phyloP scores from a whole-genome alignment of 2,888 invertebrate genomes.

The Tanytarsus gracilentus region DNA sequence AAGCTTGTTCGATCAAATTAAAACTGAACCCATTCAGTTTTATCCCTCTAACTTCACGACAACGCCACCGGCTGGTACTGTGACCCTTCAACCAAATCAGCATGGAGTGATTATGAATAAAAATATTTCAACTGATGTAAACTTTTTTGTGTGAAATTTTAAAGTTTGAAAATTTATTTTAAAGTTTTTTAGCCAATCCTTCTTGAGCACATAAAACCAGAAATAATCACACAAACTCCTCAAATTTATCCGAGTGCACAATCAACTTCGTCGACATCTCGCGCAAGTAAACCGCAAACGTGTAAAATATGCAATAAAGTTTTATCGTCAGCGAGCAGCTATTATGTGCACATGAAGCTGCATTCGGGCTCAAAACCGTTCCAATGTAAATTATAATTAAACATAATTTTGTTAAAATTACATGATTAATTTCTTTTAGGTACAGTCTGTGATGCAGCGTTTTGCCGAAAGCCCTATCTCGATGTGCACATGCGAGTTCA shows the following conservation, averaged over 20 bases:
- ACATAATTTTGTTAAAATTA: conserved; percentile 34
- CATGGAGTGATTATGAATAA: not conserved
- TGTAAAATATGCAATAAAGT: conserved; percentile 73
- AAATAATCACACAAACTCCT: not conserved
- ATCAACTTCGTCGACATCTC: conserved; percentile 34
- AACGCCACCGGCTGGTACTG: conserved; percentile 31
- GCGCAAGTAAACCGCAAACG: conserved; percentile 60
- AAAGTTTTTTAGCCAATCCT: not conserved
- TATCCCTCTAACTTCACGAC: conserved; percentile 37
- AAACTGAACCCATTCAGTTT: conserved; percentile 60
- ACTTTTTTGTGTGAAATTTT: not conserved
- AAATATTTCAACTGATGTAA: not conserved
- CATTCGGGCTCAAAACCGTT: conserved; percentile 74
- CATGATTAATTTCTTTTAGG: not conserved
- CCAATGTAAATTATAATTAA: conserved; percentile 53
- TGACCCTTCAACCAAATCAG: conserved; percentile 12
- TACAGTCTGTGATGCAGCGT: conserved; percentile 23
- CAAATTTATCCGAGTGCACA: not conserved
- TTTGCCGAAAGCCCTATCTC: conserved; percentile 61
- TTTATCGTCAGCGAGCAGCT: conserved; percentile 65
- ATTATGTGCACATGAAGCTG: conserved; percentile 74
- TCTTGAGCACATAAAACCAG: conserved; percentile 23
- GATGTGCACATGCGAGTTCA: conserved; percentile 75
- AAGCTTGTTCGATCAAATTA: conserved; percentile 62
- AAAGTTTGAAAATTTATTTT: not conserved